Percentiles rank a stretch among this genome's conserved stretches.
Conservation (phyloP, 37 sponge, comb jelly and placozoan genomes). For the Chondrilla cf. caribensis region DNA sequence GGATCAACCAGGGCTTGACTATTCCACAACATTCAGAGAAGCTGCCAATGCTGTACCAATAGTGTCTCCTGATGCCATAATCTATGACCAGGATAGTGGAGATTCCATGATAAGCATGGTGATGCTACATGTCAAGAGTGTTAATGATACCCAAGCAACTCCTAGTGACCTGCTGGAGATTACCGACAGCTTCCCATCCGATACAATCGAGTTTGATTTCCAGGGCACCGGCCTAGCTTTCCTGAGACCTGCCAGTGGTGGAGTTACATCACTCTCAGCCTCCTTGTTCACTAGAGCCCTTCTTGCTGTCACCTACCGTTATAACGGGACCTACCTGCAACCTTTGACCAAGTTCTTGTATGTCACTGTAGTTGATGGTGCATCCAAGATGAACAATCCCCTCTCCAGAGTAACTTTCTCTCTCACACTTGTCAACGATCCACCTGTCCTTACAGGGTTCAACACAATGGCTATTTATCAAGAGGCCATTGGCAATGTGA, state of each 20-base stretch:
- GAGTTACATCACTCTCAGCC: not conserved
- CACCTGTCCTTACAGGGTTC: constrained; percentile 47
- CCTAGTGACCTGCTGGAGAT: constrained; percentile 3
- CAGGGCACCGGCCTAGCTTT: constrained; percentile 3
- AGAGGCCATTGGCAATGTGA: constrained; percentile 30
- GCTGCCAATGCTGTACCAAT: constrained; percentile 27
- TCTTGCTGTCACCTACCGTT: constrained; percentile 27
- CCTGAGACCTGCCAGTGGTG: not conserved
- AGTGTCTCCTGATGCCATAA: constrained; percentile 29
- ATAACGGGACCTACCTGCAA: not conserved
- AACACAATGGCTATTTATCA: constrained; percentile 7
- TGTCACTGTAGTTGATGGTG: constrained; percentile 46
- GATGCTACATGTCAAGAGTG: constrained; percentile 14
- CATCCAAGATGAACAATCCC: constrained; percentile 27
- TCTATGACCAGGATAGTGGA: constrained; percentile 77
- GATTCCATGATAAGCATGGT: constrained; percentile 27
- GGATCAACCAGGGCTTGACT: constrained; percentile 29
- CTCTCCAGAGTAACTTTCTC: constrained; percentile 32
- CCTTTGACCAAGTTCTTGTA: not conserved
- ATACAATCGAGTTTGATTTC: not conserved
- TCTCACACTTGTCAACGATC: constrained; percentile 55
- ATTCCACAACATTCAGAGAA: constrained; percentile 41
- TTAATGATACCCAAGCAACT: not conserved
- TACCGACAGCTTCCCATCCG: not conserved
- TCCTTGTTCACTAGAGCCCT: constrained; percentile 33